Conservation (phyloP, 2,113 vertebrate genomes). For the Bujurquina vittata region DNA sequence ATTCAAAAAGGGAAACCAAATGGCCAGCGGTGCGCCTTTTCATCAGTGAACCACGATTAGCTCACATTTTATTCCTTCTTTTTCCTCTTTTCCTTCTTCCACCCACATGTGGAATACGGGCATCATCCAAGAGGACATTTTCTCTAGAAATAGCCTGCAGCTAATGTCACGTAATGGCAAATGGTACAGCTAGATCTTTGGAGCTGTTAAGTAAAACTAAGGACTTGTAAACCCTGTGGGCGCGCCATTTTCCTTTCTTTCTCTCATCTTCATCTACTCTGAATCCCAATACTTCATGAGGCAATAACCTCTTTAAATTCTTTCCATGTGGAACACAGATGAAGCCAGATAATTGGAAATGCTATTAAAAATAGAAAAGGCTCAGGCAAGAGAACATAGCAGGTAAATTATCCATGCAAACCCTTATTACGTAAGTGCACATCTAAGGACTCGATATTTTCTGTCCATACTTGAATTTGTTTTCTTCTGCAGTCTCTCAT, state of each 20-base stretch:
- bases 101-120: neutral
- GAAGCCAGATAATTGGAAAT: slow-evolving; percentile 35
- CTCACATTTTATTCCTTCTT: slow-evolving; percentile 13
- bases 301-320: slow-evolving; percentile 16
- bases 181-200: slow-evolving; percentile 6
- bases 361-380: slow-evolving; percentile 39
- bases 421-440: slow-evolving; percentile 7
- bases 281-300: neutral
- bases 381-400: neutral
- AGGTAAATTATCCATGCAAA: slow-evolving; percentile 31
- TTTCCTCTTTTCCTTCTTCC: neutral
- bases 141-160: slow-evolving; percentile 18
- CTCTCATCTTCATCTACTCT: neutral
- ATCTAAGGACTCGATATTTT: neutral
- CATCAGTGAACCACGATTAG: neutral
- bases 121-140: slow-evolving; percentile 1
- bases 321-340: slow-evolving; percentile 22
- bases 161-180: slow-evolving; percentile 2
- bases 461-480: neutral
- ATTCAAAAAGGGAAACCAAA: neutral
- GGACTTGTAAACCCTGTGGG: slow-evolving; percentile 28
- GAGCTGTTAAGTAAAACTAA: slow-evolving; percentile 37
- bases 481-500: neutral
- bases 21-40: neutral
- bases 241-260: neutral